Conservation (phyloP, 1,140 invertebrate genomes). For the Octopus sinensis region DNA sequence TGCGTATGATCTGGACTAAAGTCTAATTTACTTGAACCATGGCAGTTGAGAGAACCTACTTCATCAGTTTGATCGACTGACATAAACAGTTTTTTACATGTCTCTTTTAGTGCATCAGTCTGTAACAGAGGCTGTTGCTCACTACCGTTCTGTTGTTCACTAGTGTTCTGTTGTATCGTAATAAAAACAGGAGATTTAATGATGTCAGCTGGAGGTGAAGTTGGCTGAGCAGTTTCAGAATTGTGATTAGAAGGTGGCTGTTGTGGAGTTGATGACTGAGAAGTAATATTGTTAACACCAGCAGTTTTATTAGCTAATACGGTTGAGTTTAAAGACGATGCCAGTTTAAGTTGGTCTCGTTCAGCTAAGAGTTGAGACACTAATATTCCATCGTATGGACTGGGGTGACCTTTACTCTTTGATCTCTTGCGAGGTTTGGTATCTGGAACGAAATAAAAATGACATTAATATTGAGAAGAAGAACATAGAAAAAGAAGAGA, state of each 20-base stretch:
- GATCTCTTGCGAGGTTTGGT: conserved; percentile 15
- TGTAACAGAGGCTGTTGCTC: background rate
- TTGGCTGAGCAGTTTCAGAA: background rate
- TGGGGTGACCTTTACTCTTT: conserved; percentile 6
- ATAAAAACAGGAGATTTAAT: background rate
- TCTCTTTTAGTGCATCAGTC: conserved; percentile 17
- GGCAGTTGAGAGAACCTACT: conserved; percentile 25
- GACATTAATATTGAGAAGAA: background rate
- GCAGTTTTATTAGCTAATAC: conserved; percentile 4
- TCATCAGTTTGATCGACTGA: conserved; percentile 23
- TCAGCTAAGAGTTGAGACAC: conserved; percentile 30
- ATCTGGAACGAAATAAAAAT: background rate
- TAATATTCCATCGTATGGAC: conserved; percentile 27
- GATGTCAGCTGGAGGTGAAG: background rate
- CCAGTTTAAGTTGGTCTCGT: conserved; percentile 20
- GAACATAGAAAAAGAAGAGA: background rate
- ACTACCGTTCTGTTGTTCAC: background rate
- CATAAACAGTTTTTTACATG: conserved; percentile 13
- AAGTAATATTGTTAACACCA: background rate
- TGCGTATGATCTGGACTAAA: conserved; percentile 20
- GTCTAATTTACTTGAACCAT: conserved; percentile 28
- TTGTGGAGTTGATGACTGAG: background rate
- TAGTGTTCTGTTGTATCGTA: background rate
- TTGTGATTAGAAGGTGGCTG: background rate
- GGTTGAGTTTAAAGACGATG: conserved; percentile 11